Conservation (phyloP, 2,888 invertebrate species). For the Augochlorella aurata region DNA sequence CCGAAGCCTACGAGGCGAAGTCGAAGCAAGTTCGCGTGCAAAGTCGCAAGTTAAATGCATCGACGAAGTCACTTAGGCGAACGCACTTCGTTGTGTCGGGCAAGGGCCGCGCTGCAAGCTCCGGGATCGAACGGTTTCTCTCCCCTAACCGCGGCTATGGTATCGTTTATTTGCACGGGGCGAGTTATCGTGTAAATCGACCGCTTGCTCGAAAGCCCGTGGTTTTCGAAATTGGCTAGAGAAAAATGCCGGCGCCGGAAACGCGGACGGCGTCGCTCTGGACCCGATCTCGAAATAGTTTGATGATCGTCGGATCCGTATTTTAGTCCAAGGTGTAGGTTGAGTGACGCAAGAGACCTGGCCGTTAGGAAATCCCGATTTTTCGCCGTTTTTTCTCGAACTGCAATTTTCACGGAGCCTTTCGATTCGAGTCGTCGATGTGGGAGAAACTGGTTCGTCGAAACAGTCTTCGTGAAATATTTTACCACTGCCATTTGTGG, state of each 20-base stretch:
- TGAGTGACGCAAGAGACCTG: slow-evolving; percentile 73
- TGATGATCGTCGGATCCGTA: slow-evolving; percentile 71
- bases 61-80: slow-evolving; percentile 1
- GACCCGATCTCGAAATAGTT: slow-evolving; percentile 70
- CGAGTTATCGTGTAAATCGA: slow-evolving; percentile 17
- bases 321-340: slow-evolving; percentile 79
- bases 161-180: slow-evolving; percentile 16
- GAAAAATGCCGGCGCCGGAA: slow-evolving; percentile 18
- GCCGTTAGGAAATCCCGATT: slow-evolving; percentile 72
- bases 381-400: neutral
- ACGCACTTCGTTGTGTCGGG: neutral
- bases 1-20: neutral
- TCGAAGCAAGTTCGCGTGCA: neutral
- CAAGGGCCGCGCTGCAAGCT: neutral
- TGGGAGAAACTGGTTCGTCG: no score
- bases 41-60: slow-evolving; percentile 6
- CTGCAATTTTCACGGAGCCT: no score
- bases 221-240: slow-evolving; percentile 13
- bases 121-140: neutral
- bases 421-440: no score
- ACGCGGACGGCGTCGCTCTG: slow-evolving; percentile 29
- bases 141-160: neutral
- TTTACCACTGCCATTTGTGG: no score
- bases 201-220: neutral
- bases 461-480: no score